Percentiles rank a stretch among this genome's conserved stretches.
These are phyloP conservation scores for Zaprionus inermis DNA, from an alignment of 1,140 invertebrate genomes.

Conservation along the genomic window DNA sequence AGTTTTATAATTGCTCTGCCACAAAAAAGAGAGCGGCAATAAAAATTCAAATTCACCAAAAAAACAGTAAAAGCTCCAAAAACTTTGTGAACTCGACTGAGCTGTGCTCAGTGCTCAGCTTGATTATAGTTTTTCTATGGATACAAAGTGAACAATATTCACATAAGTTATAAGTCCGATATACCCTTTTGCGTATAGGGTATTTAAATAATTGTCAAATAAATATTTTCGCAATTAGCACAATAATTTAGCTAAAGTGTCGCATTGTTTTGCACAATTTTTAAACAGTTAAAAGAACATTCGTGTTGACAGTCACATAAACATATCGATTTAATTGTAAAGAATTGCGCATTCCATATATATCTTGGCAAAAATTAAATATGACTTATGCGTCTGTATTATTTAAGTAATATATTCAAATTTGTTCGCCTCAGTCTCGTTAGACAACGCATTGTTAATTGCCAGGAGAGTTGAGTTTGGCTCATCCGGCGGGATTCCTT, in stretches of 20 bases:
- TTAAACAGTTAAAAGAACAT: not conserved
- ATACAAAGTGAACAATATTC: too few species aligned
- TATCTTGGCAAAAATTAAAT: not conserved
- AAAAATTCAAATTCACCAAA: slow-evolving; percentile 46
- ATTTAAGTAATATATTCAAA: slow-evolving; percentile 8
- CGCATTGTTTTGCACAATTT: not conserved
- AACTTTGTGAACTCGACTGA: not conserved
- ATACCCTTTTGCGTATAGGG: not conserved
- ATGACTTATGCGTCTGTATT: not conserved
- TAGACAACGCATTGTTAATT: slow-evolving; percentile 6
- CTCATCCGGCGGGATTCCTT: slow-evolving; percentile 19
- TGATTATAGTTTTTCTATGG: not conserved
- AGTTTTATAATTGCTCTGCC: slow-evolving; percentile 56
- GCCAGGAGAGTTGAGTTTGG: slow-evolving; percentile 26
- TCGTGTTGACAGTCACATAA: not conserved
- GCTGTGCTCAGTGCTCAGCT: not conserved
- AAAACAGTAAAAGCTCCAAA: slow-evolving; percentile 12
- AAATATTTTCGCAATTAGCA: slow-evolving; percentile 16
- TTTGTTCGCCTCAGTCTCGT: slow-evolving; percentile 17
- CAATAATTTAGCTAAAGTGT: slow-evolving; percentile 5
- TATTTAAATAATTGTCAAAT: slow-evolving; percentile 14
- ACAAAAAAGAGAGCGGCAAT: not conserved
- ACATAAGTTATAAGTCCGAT: not conserved
- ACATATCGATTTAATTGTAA: not conserved
- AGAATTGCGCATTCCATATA: not conserved